Evolutionary conservation across 2,113 vertebrate genomes (phyloP).

Genomic region (Takifugu bimaculatus): DNA sequence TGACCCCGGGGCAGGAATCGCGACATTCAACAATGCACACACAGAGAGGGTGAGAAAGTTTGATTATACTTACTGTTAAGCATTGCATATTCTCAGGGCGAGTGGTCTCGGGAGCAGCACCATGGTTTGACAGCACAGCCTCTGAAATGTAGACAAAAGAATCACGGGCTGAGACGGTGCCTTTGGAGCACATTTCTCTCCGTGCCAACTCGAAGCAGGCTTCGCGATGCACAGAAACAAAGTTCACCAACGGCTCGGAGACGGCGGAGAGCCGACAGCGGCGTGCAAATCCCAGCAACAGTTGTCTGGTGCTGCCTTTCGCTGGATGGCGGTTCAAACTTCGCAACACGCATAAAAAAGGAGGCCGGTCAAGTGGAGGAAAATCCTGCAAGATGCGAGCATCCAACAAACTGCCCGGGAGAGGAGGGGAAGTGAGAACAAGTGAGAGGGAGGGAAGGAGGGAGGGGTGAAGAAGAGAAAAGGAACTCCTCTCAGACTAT

Average conservation of each 20-base stretch:
- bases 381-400: slow-evolving; percentile 56
- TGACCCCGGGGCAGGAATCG: too few species aligned
- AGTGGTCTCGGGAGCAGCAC: slow-evolving; percentile 61
- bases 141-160: slow-evolving; percentile 76
- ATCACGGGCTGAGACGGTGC: slow-evolving; percentile 74
- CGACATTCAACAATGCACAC: background rate
- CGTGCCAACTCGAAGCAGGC: slow-evolving; percentile 46
- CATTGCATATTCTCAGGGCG: slow-evolving; percentile 76
- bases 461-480: slow-evolving; percentile 63
- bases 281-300: slow-evolving; percentile 44
- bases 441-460: slow-evolving; percentile 58
- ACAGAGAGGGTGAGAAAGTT: background rate
- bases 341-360: slow-evolving; percentile 23
- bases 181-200: slow-evolving; percentile 72
- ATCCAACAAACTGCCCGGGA: slow-evolving; percentile 61
- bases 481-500: slow-evolving; percentile 73
- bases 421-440: slow-evolving; percentile 63
- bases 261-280: slow-evolving; percentile 59
- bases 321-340: slow-evolving; percentile 45
- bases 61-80: slow-evolving; percentile 75
- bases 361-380: slow-evolving; percentile 33
- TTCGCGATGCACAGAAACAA: slow-evolving; percentile 46
- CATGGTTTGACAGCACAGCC: slow-evolving; percentile 63
- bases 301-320: slow-evolving; percentile 42
- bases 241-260: slow-evolving; percentile 51